Evolutionary conservation across 2,113 vertebrate species (phyloP).

Genomic region (Pollachius pollachius): DNA sequence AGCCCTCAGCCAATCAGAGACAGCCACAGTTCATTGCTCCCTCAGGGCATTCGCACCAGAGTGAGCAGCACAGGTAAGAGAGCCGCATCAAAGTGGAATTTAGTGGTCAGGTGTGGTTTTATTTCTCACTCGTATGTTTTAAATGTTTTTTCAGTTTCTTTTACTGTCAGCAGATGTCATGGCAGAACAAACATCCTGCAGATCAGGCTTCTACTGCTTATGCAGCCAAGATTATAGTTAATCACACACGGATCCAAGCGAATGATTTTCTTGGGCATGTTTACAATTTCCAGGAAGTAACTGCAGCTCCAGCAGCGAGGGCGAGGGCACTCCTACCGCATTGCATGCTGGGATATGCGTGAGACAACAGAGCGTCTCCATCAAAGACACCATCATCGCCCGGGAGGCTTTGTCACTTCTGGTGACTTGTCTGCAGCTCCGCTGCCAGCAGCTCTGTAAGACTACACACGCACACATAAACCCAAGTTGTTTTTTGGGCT

Average conservation of each 20-base stretch:
- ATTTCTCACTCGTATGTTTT: neutral
- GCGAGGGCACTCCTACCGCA: constrained; percentile 79
- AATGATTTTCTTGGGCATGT: constrained; percentile 2
- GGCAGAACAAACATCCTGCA: neutral
- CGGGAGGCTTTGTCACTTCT: constrained; percentile 94
- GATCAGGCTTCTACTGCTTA: no score
- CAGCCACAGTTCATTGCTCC: constrained; percentile 83
- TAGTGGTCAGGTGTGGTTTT: neutral
- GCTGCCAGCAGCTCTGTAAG: constrained; percentile 92
- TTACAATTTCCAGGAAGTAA: constrained; percentile 83
- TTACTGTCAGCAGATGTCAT: neutral
- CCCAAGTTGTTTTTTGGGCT: neutral
- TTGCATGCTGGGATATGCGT: constrained; percentile 95
- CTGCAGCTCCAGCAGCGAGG: constrained; percentile 96
- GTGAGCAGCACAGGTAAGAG: constrained; percentile 94
- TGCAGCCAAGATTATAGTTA: neutral
- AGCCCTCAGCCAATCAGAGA: constrained; percentile 96
- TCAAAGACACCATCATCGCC: constrained; percentile 94
- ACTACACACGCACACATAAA: neutral
- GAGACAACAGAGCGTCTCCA: constrained; percentile 89
- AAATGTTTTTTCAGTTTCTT: neutral
- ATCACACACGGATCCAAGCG: no score
- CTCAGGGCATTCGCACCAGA: constrained; percentile 87
- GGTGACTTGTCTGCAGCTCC: constrained; percentile 95
- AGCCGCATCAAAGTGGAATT: neutral